Percentiles rank a stretch among this genome's conserved stretches.
phyloP scores from a whole-genome alignment of 2,113 vertebrate genomes.

The Rhabdomys dilectus region DNA sequence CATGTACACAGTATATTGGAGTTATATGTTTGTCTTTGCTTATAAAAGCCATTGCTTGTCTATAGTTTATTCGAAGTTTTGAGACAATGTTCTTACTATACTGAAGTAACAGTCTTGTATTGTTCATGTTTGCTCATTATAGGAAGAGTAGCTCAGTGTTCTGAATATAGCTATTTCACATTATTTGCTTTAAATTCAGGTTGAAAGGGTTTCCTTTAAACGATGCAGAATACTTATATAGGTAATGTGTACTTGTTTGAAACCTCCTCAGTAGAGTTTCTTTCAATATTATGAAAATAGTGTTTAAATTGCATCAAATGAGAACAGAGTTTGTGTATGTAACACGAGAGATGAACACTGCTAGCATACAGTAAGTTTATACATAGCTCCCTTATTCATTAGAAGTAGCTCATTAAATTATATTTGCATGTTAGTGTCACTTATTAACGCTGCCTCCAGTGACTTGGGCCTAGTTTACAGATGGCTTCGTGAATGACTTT shows the following conservation, averaged over 20 bases:
- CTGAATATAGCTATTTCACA: conserved; percentile 29
- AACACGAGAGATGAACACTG: neutral
- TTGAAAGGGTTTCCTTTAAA: conserved; percentile 23
- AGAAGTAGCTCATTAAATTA: conserved; percentile 34
- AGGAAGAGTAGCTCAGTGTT: neutral
- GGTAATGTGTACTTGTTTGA: neutral
- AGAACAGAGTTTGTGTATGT: neutral
- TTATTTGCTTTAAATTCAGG: neutral
- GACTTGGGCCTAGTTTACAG: neutral
- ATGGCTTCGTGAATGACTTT: conserved; percentile 33
- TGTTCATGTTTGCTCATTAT: neutral
- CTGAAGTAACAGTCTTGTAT: conserved; percentile 8
- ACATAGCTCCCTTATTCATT: neutral
- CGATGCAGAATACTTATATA: conserved; percentile 26
- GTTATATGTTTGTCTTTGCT: neutral
- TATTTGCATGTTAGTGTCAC: neutral
- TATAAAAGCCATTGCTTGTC: conserved; percentile 6
- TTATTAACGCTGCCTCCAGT: neutral
- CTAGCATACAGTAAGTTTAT: neutral
- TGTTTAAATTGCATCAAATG: neutral
- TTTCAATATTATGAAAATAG: conserved; percentile 20
- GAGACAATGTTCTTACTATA: neutral
- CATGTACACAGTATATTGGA: conserved; percentile 13
- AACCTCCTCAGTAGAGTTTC: neutral
- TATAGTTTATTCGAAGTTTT: neutral